Evolutionary conservation across 2,888 invertebrate genomes (phyloP), one percentile per base, ranked within the genome.

Genomic region (Lithophane socia): DNA sequence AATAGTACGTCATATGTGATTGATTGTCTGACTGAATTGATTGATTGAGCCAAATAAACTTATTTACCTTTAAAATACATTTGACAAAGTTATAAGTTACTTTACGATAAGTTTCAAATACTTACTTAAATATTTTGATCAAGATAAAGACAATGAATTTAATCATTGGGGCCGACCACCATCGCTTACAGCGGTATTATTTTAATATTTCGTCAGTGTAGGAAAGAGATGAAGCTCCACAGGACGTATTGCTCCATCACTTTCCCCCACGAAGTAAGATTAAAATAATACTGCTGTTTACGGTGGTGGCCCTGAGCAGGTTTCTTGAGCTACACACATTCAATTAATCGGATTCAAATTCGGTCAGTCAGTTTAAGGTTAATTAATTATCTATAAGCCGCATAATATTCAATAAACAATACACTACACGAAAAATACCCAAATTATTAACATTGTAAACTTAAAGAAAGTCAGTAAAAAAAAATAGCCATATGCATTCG

Each of bases 21-120:
- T 67, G 29, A 67, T 67, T 67, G 24, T 47, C 21, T 13, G 63
- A 4, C 47, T 24, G 44, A 44, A 67, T 67, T 66, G 21, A 42
- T 69, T 69, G 42, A 64, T 13, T 44, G n/a, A 65, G 24, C 18
- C 10, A 47, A 47, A 42, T 8, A 8, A 56, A n/a, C 10, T n/a
- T 1, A 56, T 56, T 0, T 10, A 56, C 10, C 21, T n/a, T 54
- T 56, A n/a, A 4, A 10, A 56, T 56, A 54, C 54, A 21, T 54
- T 21, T 21, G 10, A 3, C 21, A 54, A 9, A 54, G 54, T 21
- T 54, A 54, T 21, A 54, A 52, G 18, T 52, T 52, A 52, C 52
- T 52, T 52, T 18, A 52, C 18, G 18, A 52, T 52, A 52, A 21
- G 21, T 21, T 54, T 18, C 52, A 52, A 52, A 18, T 52, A 18